Base-by-base conservation (phyloP, 2,888 invertebrate genomes). In the Harmothoe impar region DNA sequence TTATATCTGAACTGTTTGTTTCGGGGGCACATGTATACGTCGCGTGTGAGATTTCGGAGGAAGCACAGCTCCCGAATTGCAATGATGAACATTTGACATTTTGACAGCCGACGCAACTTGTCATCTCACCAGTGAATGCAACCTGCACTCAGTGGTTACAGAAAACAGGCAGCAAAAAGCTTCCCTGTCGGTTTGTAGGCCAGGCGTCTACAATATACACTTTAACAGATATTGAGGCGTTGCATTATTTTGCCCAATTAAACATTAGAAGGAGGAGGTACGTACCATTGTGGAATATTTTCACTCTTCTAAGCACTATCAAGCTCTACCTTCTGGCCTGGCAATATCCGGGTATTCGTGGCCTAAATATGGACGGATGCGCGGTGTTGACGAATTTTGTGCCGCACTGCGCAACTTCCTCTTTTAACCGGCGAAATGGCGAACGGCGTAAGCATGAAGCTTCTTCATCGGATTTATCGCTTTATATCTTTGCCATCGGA, bases 371-470 rank as follows among this genome's bases (percentile, higher is more conserved):
- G 91, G 92, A 84, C 86, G 43, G 81, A 78, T 92, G 89, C 89
- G 91, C 91, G 86, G 89, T 77, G 51, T 25, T 33, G 90, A 51
- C n/a, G 84, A 78, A 23, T 52, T 78, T 85, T 31, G 17, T 20
- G 62, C 43, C 54, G 54, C 84, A 90, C 90, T 72, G 85, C 54
- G 62, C 88, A 90, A 94, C 93, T 95, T 94, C 95, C 94, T 94
- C 93, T 95, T 94, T 92, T 35, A 90, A 91, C 93, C 93, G 94
- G 94, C 93, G 93, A 93, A 93, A 97, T 97, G 97, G 97, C 96
- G 96, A 95, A 96, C 93, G 96, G 97, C 94, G 97, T 97, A 96
- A 96, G 96, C 96, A 72, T 51, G 43, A 29, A 77, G 17, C n/a
- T 56, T 31, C 68, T 12, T 10, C 54, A 12, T 43, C 78, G 7